Percentiles rank a stretch among this genome's conserved stretches.
Conservation (phyloP, 2,113 vertebrate species). For the Pelodiscus sinensis region DNA sequence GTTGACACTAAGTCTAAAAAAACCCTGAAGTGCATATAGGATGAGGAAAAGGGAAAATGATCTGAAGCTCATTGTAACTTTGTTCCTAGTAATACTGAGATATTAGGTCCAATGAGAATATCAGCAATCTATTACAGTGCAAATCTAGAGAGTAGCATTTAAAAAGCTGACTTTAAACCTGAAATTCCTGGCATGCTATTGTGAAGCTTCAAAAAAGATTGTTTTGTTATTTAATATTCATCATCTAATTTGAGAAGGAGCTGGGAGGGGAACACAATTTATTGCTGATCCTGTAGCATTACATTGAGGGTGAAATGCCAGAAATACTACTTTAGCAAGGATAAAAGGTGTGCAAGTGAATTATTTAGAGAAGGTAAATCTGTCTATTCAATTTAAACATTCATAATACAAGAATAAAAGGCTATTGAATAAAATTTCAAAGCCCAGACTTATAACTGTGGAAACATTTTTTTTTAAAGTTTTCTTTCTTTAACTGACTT, state of each 20-base stretch:
- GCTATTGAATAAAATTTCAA: neutral
- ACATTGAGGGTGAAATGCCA: neutral
- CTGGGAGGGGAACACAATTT: neutral
- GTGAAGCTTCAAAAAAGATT: fast-evolving
- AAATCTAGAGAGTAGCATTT: fast-evolving
- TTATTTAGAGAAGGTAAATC: neutral
- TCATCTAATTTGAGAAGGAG: neutral
- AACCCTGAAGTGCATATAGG: neutral
- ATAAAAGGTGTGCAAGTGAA: neutral
- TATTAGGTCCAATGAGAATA: fast-evolving
- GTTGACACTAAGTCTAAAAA: neutral
- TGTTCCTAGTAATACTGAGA: neutral
- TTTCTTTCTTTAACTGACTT: too few species aligned
- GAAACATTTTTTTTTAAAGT: neutral
- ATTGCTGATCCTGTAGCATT: neutral
- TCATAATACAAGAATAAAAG: neutral
- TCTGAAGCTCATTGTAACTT: fast-evolving
- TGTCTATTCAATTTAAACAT: neutral
- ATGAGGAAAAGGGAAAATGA: neutral
- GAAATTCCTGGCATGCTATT: neutral
- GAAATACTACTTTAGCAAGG: neutral
- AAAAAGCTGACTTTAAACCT: neutral
- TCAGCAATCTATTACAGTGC: fast-evolving
- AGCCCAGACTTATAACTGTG: neutral
- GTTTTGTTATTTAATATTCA: neutral